Conservation (phyloP, 2,888 invertebrate genomes). For the Acronicta psi region DNA sequence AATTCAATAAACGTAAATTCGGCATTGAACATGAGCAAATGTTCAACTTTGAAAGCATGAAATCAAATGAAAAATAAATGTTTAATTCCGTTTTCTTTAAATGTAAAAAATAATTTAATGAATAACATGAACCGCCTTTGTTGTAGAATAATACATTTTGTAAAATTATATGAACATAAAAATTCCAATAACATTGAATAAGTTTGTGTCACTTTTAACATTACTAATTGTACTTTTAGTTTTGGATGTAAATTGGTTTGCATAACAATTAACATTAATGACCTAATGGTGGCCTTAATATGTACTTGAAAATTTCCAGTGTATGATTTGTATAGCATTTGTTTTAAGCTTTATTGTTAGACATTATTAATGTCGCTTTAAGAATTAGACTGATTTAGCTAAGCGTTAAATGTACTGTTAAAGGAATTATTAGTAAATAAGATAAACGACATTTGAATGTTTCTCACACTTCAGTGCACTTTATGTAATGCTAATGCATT, state of each 20-base stretch:
- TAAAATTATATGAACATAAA: conserved; percentile 39
- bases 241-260: conserved; percentile 61
- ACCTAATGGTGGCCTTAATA: conserved; percentile 82
- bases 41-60: background rate
- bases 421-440: conserved; percentile 80
- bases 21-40: no score
- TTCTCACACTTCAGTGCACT: conserved; percentile 41
- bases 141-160: conserved; percentile 45
- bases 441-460: conserved; percentile 73
- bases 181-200: conserved; percentile 52
- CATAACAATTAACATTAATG: conserved; percentile 62
- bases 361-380: conserved; percentile 87
- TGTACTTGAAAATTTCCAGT: conserved; percentile 81
- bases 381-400: conserved; percentile 89
- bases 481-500: conserved; percentile 35
- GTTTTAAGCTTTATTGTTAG: conserved; percentile 87
- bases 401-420: conserved; percentile 87
- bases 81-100: conserved; percentile 37
- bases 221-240: conserved; percentile 56
- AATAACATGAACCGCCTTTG: conserved; percentile 48
- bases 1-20: no score
- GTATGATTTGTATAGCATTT: conserved; percentile 80
- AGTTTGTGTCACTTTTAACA: conserved; percentile 51
- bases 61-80: conserved; percentile 9
- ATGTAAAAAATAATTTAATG: conserved; percentile 37